Evolutionary conservation across 1,140 invertebrate species (phyloP).

Genomic region (Papilio polyxenes): DNA sequence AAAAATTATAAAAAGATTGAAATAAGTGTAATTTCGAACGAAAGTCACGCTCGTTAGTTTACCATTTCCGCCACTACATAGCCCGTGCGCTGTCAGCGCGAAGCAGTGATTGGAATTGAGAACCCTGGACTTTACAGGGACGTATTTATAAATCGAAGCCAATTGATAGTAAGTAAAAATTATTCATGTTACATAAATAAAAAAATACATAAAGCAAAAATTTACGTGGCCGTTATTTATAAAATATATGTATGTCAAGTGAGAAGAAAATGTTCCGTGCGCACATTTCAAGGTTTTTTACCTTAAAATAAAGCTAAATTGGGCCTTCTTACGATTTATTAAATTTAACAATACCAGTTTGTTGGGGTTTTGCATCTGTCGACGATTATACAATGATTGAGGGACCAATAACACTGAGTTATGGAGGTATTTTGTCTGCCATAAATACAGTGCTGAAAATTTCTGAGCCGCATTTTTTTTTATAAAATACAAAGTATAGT

Average conservation of each 20-base stretch:
- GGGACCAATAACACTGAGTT: background rate
- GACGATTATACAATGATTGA: slow-evolving; percentile 17
- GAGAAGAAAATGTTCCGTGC: background rate
- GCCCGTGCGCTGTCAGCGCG: background rate
- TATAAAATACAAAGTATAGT: slow-evolving; percentile 1
- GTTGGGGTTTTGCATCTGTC: slow-evolving; percentile 12
- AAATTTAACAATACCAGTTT: slow-evolving; percentile 5
- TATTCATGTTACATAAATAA: background rate
- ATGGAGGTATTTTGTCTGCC: background rate
- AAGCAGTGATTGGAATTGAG: background rate
- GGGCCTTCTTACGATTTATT: slow-evolving; percentile 3
- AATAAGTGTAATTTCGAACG: background rate
- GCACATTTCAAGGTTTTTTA: background rate
- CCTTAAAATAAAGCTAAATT: background rate
- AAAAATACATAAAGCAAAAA: background rate
- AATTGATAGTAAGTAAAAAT: background rate
- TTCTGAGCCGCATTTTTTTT: slow-evolving; percentile 6
- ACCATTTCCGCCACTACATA: background rate
- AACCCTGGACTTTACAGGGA: background rate
- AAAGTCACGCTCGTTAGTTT: background rate
- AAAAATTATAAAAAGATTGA: background rate
- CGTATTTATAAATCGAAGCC: background rate
- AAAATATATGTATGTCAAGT: slow-evolving; percentile 5
- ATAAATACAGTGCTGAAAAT: background rate
- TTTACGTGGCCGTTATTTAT: background rate